Evolutionary conservation across 2,888 invertebrate genomes (phyloP).

Genomic region (Machimus rusticus): DNA sequence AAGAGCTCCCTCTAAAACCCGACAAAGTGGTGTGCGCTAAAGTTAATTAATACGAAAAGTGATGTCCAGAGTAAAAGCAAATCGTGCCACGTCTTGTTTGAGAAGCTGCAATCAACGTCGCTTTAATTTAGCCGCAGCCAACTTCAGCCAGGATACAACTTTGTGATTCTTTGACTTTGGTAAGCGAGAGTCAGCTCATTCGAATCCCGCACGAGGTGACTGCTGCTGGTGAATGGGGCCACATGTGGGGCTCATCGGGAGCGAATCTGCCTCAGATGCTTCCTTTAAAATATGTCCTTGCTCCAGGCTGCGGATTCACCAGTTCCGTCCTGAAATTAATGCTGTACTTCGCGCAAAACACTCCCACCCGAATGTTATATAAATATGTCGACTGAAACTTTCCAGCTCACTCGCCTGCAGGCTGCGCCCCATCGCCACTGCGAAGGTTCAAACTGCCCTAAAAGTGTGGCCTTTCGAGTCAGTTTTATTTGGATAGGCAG

Average conservation of each 20-base stretch:
- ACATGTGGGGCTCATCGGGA: not conserved
- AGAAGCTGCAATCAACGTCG: not conserved
- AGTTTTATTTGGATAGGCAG: not conserved
- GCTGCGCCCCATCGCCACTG: not conserved
- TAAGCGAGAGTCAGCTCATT: not conserved
- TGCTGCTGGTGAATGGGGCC: not conserved
- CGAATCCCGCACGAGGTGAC: not conserved
- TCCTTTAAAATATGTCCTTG: not conserved
- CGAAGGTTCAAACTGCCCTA: not conserved
- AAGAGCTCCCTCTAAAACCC: not conserved
- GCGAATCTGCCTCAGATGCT: not conserved
- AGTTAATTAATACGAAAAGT: conserved; percentile 3
- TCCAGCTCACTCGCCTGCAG: not conserved
- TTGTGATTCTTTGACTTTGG: not conserved
- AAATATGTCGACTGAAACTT: not conserved
- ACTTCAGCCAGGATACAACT: not conserved
- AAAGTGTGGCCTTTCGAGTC: not conserved
- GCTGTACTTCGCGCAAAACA: not conserved
- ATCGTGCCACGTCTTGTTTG: not conserved
- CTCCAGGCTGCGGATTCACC: not conserved
- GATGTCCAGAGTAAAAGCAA: conserved; percentile 2
- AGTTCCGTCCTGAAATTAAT: not conserved
- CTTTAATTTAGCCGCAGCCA: not conserved
- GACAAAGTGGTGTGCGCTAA: not conserved
- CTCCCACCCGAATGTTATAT: not conserved